A percentile compares a stretch with the other conserved stretches of the same genome.
Conservation (phyloP, 2,113 vertebrate species). For the Promerops cafer region DNA sequence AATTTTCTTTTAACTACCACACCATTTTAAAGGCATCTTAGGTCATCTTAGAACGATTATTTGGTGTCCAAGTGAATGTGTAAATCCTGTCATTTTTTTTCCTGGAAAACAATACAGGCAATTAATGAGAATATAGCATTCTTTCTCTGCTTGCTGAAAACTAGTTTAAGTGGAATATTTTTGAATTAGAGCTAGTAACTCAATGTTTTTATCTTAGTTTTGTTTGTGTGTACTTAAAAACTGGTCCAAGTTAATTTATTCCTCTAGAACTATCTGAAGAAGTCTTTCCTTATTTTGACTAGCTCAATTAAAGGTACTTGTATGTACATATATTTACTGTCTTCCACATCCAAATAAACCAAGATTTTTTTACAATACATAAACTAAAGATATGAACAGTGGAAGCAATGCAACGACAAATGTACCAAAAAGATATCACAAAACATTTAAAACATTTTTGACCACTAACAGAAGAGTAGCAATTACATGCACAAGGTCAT, state of each 20-base stretch:
- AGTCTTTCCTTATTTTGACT: neutral
- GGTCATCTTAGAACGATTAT: neutral
- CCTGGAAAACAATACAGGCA: neutral
- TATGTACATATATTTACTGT: neutral
- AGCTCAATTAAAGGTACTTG: neutral
- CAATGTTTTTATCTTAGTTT: neutral
- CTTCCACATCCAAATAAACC: neutral
- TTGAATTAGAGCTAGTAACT: neutral
- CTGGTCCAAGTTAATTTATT: neutral
- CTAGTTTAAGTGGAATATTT: neutral
- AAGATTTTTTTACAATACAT: neutral
- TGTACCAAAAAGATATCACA: neutral
- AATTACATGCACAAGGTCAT: neutral
- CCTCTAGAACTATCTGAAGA: neutral
- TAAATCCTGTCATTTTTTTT: neutral
- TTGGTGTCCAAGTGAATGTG: too few species aligned
- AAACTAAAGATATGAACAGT: neutral
- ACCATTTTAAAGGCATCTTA: neutral
- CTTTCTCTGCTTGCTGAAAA: neutral
- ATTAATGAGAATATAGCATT: neutral
- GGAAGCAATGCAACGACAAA: neutral
- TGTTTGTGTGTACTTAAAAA: neutral
- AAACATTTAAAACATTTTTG: neutral
- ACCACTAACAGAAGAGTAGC: neutral
- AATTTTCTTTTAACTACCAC: neutral